These are phyloP conservation scores for Eilema sororculum DNA, from an alignment of 2,888 invertebrate species.

Conservation along the genomic window DNA sequence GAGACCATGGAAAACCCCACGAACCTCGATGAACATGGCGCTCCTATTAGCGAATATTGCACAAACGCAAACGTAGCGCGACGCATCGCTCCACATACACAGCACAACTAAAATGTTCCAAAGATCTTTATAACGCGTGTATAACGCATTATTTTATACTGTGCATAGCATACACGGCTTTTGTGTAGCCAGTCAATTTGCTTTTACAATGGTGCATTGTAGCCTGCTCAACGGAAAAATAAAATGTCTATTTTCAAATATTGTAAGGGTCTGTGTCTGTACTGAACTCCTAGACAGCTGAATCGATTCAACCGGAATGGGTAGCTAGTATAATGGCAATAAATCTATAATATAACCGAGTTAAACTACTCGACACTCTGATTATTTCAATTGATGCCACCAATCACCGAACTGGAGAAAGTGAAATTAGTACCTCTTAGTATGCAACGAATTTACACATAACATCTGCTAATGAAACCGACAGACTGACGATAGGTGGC, in stretches of 20 bases:
- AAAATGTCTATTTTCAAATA: too few relatives aligned
- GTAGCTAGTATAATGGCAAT: background rate
- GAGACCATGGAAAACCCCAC: background rate
- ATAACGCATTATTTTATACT: conserved; percentile 6
- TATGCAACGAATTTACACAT: too few relatives aligned
- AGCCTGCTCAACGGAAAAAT: too few relatives aligned
- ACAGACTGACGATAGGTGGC: background rate
- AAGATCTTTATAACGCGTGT: conserved; percentile 7
- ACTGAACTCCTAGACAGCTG: too few relatives aligned
- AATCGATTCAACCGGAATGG: background rate
- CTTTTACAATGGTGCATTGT: background rate
- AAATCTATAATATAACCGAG: background rate
- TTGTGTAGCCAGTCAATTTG: background rate
- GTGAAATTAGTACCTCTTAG: background rate
- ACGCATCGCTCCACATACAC: conserved; percentile 15
- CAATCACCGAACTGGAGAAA: background rate
- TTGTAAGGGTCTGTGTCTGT: too few relatives aligned
- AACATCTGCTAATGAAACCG: conserved; percentile 9
- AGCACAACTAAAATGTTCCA: background rate
- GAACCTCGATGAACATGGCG: background rate
- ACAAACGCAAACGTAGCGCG: conserved; percentile 7
- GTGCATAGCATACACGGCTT: background rate
- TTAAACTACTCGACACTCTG: background rate
- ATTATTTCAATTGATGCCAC: background rate
- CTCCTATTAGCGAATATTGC: conserved; percentile 5